Evolutionary conservation across 2,113 vertebrate genomes (phyloP).

Genomic region (Scartelaos histophorus): DNA sequence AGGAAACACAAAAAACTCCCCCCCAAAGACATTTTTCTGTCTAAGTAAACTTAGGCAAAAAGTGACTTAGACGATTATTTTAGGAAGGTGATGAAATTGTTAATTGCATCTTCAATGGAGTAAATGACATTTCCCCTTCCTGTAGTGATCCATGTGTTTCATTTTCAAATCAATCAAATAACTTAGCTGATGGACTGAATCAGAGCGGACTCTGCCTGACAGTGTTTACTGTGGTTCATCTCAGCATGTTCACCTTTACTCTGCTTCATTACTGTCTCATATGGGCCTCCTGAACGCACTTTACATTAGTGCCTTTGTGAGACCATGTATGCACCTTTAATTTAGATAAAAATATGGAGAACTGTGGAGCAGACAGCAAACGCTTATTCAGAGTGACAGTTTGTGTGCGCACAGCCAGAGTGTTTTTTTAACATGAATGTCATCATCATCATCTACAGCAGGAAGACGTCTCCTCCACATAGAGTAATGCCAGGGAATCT

Average conservation of each 20-base stretch:
- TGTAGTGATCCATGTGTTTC: neutral
- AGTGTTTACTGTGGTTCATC: neutral
- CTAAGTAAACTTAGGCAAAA: too few relatives aligned
- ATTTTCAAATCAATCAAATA: conserved; percentile 20
- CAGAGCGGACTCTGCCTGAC: neutral
- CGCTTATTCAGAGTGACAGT: conserved; percentile 51
- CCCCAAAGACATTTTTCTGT: too few relatives aligned
- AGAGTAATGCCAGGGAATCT: conserved; percentile 52
- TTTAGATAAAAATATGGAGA: conserved; percentile 44
- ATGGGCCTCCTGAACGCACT: neutral
- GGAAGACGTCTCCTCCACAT: conserved; percentile 55
- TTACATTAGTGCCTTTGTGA: conserved; percentile 11
- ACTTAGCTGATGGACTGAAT: neutral
- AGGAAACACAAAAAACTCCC: too few relatives aligned
- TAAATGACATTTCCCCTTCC: neutral
- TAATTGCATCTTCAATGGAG: neutral
- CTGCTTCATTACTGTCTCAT: conserved; percentile 5
- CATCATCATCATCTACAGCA: conserved; percentile 56
- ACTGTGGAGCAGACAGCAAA: conserved; percentile 11
- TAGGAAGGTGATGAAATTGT: too few relatives aligned
- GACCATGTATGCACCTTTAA: conserved; percentile 21
- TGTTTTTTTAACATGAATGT: conserved; percentile 44
- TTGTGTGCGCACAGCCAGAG: conserved; percentile 49
- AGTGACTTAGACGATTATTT: too few relatives aligned
- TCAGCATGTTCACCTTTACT: neutral